Evolutionary conservation across 2,888 invertebrate genomes (phyloP), one percentile per base, ranked within the genome.

Genomic region (Meliscaeva auricollis): DNA sequence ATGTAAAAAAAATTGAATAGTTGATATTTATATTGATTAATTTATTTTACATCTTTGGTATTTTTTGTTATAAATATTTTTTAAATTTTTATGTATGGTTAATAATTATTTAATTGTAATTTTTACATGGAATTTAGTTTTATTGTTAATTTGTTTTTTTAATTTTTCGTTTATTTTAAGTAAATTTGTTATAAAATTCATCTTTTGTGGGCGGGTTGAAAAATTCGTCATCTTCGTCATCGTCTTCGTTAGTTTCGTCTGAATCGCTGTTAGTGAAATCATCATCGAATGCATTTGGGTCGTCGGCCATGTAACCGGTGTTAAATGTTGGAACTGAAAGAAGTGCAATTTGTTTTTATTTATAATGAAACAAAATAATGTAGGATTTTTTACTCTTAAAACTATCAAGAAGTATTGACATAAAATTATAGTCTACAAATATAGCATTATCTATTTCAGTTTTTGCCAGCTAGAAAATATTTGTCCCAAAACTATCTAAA

Each of bases 281-380:
- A 5, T 74, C 77, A 52, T 84, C 82, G 30, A 87, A 87, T 30
- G 77, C 80, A 48, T 78, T 82, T 38, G 89, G 88, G 76, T 89
- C 88, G 83, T 89, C 89, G 5, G 87, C 88, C 87, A 88, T 89
- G 72, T 88, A 89, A 35, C 88, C 89, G 26, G 88, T 87, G 68
- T 89, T 88, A 82, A 82, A 90, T 22, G 88, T 89, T 76, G 89
- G 89, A 88, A 89, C 91, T 91, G 88, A 85, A 87, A 87, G 8
- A 30, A 46, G 15, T 15, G 15, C 2, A 38, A 38, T 35, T 35
- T 35, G 9, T 35, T 1, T 35, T 35, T 35, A 9, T 8, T 35
- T 35, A n/a, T n/a, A n/a, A n/a, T 35, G 3, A 35, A 35, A 35
- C 4, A 35, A 1, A n/a, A n/a, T n/a, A n/a, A n/a, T n/a, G 35